A percentile compares a stretch with the other conserved stretches of the same genome.
Evolutionary conservation across 2,888 invertebrate genomes (phyloP).

Genomic region (Zeuzera pyrina): DNA sequence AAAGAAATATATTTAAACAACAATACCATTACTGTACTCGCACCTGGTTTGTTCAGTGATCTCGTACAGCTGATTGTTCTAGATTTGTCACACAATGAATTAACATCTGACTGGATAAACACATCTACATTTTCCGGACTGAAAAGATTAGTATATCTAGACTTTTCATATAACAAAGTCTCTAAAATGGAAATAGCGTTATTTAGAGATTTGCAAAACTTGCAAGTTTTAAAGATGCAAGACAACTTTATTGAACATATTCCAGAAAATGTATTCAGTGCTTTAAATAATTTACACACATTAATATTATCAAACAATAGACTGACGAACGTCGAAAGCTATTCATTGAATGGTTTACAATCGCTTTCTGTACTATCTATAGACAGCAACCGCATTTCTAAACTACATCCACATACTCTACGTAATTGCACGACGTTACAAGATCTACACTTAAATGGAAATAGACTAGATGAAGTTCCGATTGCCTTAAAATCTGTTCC

Average conservation of each 20-base stretch:
- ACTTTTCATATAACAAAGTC: constrained; percentile 84
- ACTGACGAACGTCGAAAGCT: constrained; percentile 81
- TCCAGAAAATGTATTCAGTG: constrained; percentile 84
- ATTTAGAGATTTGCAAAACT: constrained; percentile 83
- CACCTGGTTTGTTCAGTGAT: constrained; percentile 85
- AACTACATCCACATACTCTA: constrained; percentile 82
- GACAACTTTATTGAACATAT: constrained; percentile 84
- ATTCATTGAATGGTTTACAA: constrained; percentile 83
- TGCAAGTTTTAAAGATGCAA: constrained; percentile 86
- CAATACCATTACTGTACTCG: constrained; percentile 85
- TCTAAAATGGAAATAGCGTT: constrained; percentile 82
- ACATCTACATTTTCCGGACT: constrained; percentile 85
- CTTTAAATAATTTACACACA: constrained; percentile 84
- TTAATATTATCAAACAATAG: constrained; percentile 87
- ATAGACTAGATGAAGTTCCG: constrained; percentile 83
- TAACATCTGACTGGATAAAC: constrained; percentile 88
- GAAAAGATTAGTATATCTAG: constrained; percentile 82
- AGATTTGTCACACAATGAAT: constrained; percentile 84
- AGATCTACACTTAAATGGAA: constrained; percentile 87
- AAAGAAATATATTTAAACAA: constrained; percentile 87
- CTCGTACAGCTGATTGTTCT: constrained; percentile 82
- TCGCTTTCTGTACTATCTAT: constrained; percentile 83
- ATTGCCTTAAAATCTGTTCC: constrained; percentile 82
- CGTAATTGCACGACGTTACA: constrained; percentile 85
- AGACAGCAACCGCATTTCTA: constrained; percentile 84